These are phyloP conservation scores for Acheta domesticus DNA, from an alignment of 2,888 invertebrate species.

Conservation along the genomic window DNA sequence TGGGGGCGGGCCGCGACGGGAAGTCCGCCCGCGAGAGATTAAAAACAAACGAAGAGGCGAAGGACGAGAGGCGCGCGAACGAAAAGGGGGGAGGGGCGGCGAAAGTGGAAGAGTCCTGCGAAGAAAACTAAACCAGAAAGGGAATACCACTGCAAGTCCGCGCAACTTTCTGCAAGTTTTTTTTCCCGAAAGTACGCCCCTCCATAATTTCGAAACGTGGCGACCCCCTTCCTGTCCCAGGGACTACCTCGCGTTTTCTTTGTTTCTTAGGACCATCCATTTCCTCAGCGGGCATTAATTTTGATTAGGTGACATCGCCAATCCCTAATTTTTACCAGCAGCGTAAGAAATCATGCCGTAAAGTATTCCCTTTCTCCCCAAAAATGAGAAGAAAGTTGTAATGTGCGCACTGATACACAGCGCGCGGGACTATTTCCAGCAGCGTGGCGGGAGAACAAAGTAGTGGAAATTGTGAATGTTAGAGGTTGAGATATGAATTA, in stretches of 20 bases:
- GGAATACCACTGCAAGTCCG: too few relatives aligned
- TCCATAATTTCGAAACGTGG: too few relatives aligned
- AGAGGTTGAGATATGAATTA: too few relatives aligned
- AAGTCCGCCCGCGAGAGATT: constrained; percentile 5
- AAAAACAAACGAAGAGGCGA: constrained; percentile 6
- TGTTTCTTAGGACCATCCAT: neutral
- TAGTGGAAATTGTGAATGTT: too few relatives aligned
- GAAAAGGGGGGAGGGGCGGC: neutral
- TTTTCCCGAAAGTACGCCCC: too few relatives aligned
- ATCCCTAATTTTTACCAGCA: neutral
- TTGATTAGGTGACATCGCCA: neutral
- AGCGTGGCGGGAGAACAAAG: too few relatives aligned
- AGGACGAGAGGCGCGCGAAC: neutral
- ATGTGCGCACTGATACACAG: too few relatives aligned
- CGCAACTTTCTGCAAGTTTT: too few relatives aligned
- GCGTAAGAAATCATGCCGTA: neutral
- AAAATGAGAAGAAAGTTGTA: too few relatives aligned
- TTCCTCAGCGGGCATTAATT: neutral
- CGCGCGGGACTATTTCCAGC: too few relatives aligned
- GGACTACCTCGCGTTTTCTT: neutral
- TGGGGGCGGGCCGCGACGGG: neutral
- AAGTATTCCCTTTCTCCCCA: too few relatives aligned
- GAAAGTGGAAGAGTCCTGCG: neutral
- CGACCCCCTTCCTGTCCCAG: too few relatives aligned
- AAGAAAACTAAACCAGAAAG: neutral